Evolutionary conservation across 35 echinoderm and acorn worm genomes (phyloP).

Genomic region (Amphiura filiformis): DNA sequence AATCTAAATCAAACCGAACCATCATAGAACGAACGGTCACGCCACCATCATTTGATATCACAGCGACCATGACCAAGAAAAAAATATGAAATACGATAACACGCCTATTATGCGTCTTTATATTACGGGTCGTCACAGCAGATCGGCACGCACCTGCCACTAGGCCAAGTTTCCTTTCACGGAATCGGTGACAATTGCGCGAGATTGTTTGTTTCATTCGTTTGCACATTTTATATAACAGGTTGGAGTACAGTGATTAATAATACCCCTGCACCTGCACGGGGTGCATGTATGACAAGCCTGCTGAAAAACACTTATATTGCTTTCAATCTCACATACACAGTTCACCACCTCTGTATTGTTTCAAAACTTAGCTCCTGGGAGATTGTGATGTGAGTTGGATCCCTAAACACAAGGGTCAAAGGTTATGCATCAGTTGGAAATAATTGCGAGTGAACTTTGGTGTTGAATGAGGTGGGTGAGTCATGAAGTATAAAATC

Average conservation of each 20-base stretch:
- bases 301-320: too few relatives aligned
- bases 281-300: neutral
- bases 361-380: neutral
- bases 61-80: neutral
- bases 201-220: conserved; percentile 11
- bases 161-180: neutral
- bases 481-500: too few relatives aligned
- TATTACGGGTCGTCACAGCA: neutral
- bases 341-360: neutral
- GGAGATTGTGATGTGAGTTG: too few relatives aligned
- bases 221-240: conserved; percentile 1
- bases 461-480: too few relatives aligned
- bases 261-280: neutral
- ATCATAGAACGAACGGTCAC: too few relatives aligned
- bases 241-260: conserved; percentile 2
- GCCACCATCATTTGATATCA: neutral
- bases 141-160: neutral
- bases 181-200: neutral
- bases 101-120: neutral
- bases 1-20: too few relatives aligned
- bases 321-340: neutral
- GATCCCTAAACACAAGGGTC: too few relatives aligned
- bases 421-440: too few relatives aligned
- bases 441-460: too few relatives aligned
- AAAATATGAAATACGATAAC: neutral